Conservation (phyloP, 2,888 invertebrate species). For the Lymantria monacha region DNA sequence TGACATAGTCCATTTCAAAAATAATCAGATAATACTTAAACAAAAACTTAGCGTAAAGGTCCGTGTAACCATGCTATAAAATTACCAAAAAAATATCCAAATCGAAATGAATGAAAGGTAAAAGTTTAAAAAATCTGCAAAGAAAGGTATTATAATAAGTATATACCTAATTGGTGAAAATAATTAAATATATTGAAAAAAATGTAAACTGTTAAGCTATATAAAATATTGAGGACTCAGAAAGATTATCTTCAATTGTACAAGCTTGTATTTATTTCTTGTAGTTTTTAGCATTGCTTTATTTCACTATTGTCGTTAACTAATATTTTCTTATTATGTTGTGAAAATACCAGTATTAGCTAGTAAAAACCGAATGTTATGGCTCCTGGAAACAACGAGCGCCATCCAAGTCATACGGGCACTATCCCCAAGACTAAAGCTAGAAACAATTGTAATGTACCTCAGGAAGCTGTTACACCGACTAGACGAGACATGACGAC, state of each 20-base stretch:
- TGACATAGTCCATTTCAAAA: too few species aligned
- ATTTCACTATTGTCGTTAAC: slow-evolving; percentile 12
- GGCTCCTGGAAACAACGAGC: slow-evolving; percentile 79
- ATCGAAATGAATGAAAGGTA: too few species aligned
- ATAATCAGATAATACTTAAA: too few species aligned
- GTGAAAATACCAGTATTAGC: slow-evolving; percentile 18
- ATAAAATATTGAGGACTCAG: too few species aligned
- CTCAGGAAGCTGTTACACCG: slow-evolving; percentile 83
- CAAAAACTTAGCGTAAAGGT: too few species aligned
- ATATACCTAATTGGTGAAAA: too few species aligned
- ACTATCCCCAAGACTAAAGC: slow-evolving; percentile 86
- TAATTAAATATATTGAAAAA: too few species aligned
- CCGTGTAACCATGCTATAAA: too few species aligned
- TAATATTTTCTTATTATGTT: slow-evolving; percentile 2
- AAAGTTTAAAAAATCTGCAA: too few species aligned
- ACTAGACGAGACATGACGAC: slow-evolving; percentile 82
- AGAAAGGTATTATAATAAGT: too few species aligned
- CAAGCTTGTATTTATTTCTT: slow-evolving; percentile 9
- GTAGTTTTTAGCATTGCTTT: slow-evolving; percentile 7
- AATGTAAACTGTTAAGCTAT: too few species aligned
- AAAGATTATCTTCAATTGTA: slow-evolving; percentile 10
- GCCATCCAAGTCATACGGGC: slow-evolving; percentile 82
- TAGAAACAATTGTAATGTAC: slow-evolving; percentile 82
- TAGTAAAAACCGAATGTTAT: slow-evolving; percentile 58
- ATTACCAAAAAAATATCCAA: too few species aligned